These are phyloP conservation scores for Uropsilus gracilis DNA, from an alignment of 2,113 vertebrate genomes.

Conservation along the genomic window DNA sequence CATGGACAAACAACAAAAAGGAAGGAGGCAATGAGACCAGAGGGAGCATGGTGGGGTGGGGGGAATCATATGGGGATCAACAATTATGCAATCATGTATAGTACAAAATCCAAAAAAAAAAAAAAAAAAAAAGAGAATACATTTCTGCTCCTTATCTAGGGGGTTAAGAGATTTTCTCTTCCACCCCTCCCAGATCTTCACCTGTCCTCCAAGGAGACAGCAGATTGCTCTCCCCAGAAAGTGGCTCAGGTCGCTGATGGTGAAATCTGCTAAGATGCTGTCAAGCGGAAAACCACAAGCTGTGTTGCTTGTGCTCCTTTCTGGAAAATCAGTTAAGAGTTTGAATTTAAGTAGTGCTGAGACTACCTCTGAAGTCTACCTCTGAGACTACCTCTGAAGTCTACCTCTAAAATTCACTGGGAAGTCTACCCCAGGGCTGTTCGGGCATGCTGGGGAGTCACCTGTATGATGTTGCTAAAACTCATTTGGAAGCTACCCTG, in stretches of 20 bases:
- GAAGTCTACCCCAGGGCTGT: too few relatives aligned
- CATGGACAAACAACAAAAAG: too few relatives aligned
- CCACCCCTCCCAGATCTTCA: background rate
- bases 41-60: too few relatives aligned
- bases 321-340: background rate
- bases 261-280: background rate
- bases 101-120: too few relatives aligned
- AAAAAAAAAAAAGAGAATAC: too few relatives aligned
- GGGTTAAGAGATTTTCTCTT: background rate
- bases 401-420: too few relatives aligned
- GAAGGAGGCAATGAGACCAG: too few relatives aligned
- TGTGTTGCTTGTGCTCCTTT: background rate
- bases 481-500: background rate
- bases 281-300: background rate
- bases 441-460: background rate
- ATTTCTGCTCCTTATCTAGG: background rate
- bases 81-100: too few relatives aligned
- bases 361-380: background rate
- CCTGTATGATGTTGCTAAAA: background rate
- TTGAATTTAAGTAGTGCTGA: background rate
- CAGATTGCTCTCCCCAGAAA: background rate
- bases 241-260: background rate
- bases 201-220: background rate
- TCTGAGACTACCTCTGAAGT: background rate
- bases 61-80: too few relatives aligned